phyloP scores from a whole-genome alignment of 2,888 invertebrate species.

The Ochlodes sylvanus region DNA sequence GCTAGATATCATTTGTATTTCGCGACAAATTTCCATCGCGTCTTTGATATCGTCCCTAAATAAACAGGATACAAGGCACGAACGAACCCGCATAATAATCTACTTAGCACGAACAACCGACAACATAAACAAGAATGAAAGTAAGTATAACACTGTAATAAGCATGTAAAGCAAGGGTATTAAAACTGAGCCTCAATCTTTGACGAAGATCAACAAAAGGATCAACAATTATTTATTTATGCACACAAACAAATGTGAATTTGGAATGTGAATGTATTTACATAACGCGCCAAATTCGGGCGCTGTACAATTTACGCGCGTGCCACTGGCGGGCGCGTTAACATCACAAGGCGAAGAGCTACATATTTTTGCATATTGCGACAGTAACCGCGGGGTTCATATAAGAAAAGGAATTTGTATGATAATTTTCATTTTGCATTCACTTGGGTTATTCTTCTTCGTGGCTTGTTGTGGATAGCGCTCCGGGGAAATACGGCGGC shows the following conservation, averaged over 20 bases:
- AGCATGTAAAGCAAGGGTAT: constrained; percentile 17
- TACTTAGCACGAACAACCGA: constrained; percentile 8
- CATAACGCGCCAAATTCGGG: constrained; percentile 51
- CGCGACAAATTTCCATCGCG: constrained; percentile 4
- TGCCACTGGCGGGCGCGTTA: constrained; percentile 54
- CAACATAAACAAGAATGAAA: constrained; percentile 10
- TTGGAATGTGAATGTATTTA: constrained; percentile 59
- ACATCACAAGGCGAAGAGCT: constrained; percentile 67
- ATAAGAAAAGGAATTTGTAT: constrained; percentile 82
- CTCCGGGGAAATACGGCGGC: constrained; percentile 79
- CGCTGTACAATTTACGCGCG: constrained; percentile 50
- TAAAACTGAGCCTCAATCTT: constrained; percentile 21
- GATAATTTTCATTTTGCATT: constrained; percentile 85
- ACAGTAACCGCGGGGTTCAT: constrained; percentile 75
- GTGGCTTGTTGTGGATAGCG: constrained; percentile 77
- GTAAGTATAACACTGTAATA: constrained; percentile 13
- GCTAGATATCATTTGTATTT: background rate
- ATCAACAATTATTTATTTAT: constrained; percentile 62
- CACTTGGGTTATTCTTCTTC: constrained; percentile 77
- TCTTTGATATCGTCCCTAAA: constrained; percentile 3
- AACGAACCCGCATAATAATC: constrained; percentile 17
- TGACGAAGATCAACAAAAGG: constrained; percentile 31
- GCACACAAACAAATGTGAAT: constrained; percentile 62
- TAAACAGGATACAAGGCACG: background rate
- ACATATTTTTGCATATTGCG: constrained; percentile 81